A percentile compares a stretch with the other conserved stretches of the same genome.
These are phyloP conservation scores for Axinella damicornis DNA, from an alignment of 37 sponge, comb jelly and placozoan species.

Conservation along the genomic window DNA sequence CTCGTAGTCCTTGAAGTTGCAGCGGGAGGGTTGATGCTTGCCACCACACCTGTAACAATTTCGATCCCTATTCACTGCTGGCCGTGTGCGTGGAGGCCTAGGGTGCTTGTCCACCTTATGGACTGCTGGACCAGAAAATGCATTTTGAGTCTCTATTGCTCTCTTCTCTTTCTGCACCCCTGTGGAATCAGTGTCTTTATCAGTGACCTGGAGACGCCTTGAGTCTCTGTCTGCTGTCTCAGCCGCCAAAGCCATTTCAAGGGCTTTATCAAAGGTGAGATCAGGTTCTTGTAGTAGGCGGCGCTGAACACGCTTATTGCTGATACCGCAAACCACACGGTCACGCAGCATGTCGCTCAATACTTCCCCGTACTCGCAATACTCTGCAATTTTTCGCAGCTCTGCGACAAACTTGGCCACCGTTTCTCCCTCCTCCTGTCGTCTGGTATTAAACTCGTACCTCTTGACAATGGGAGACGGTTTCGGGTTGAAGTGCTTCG, in stretches of 20 bases:
- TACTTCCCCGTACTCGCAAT: slow-evolving; percentile 21
- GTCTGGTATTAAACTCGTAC: slow-evolving; percentile 11
- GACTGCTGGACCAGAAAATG: too few species aligned
- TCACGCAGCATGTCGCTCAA: slow-evolving; percentile 29
- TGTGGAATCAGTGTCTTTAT: too few species aligned
- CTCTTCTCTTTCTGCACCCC: too few species aligned
- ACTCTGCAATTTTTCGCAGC: slow-evolving; percentile 10
- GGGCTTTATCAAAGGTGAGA: background rate
- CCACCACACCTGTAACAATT: background rate
- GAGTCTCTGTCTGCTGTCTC: background rate
- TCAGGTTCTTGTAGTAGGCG: background rate
- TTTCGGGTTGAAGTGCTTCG: slow-evolving; percentile 8
- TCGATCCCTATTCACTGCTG: too few species aligned
- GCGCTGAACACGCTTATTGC: background rate
- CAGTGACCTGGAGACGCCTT: background rate
- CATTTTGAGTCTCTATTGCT: too few species aligned
- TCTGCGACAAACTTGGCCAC: background rate
- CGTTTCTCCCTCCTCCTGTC: background rate
- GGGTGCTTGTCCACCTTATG: too few species aligned
- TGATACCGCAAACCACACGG: slow-evolving; percentile 1
- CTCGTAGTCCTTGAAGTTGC: background rate
- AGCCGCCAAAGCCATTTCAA: background rate
- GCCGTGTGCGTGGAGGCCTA: too few species aligned
- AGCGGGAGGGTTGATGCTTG: background rate
- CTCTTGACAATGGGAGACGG: slow-evolving; percentile 13